Evolutionary conservation across 2,113 vertebrate species (phyloP), one percentile per base, ranked within the genome.

Genomic region (Chauna torquata): DNA sequence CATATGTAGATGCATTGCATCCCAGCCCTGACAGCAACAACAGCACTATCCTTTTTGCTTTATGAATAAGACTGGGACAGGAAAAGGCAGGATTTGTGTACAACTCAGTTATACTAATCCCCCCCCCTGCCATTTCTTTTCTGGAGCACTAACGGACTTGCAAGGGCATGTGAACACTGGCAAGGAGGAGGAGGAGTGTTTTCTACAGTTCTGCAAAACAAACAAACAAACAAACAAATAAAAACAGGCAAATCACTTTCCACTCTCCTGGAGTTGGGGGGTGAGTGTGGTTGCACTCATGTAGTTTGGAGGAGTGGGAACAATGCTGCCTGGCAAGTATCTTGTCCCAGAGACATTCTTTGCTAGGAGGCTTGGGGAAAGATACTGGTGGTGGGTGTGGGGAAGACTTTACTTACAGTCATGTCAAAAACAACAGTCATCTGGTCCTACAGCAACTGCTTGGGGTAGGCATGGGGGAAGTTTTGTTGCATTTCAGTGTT

Each of bases 101-200:
- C 16, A 58, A 52, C 13, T 49, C 3, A 0, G 5, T 71, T 68
- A 14, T 20, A 34, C 2, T 57, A 42, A 52, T 70, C 8, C 9
- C 16, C 8, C 9, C 16, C 61, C 23, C 47, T 55, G 44, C 42
- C 0, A 6, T 61, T 91, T 77, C 2, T 72, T 38, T 66, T 65
- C 32, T 76, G 66, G 40, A 32, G 40, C 25, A 55, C 34, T 52
- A 38, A 32, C 34, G 15, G 32, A 58, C 3, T 18, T 83, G 23
- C 12, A 22, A 80, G 10, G 34, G 40, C 36, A 18, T 80, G 54
- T 23, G 34, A 85, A 27, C 1, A 7, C 17, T 36, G 22, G 8
- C 32, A 34, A n/a, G 4, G 61, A 50, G 52, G 20, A 17, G 69
- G 57, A 88, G 12, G 12, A 27, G 34, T 54, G 45, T 68, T 92